Base-by-base conservation (phyloP, 2,888 invertebrate genomes). In the Nomada fucata region DNA sequence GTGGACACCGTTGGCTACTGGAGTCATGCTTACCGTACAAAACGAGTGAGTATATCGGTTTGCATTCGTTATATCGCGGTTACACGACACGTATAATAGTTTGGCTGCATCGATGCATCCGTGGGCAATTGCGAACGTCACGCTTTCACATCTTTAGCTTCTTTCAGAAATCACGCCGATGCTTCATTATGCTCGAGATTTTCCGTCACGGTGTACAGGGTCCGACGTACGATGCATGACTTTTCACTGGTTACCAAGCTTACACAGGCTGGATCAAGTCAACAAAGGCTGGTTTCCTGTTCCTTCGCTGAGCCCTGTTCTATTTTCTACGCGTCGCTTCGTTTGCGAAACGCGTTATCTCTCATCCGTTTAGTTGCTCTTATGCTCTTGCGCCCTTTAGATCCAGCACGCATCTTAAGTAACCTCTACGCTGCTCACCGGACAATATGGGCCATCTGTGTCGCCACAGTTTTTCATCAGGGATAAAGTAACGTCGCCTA, bases 21-120 rank as follows among this genome's bases (percentile, higher is more conserved):
- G 83, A 87, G 85, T 76, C 89, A 91, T 91, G 91, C 88, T 91
- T 79, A 90, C 91, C 90, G 84, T 91, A 83, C 89, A 91, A 77
- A 89, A 87, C 88, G 90, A 91, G 91, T 90, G 88, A 87, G 88
- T 86, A 86, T 75, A 77, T 65, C 76, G 47, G 52, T 84, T 82
- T 73, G 79, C 83, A 83, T 79, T 36, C 36, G 36, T 36, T 36
- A 7, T 36, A 36, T 7, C 36, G 83, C 68, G 74, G 72, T 76
- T 50, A 26, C 42, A 20, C 36, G 26, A 42, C 50, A 36, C 18
- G 15, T 18, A 11, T n/a, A 36, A 65, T 52, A 29, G n/a, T n/a
- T 57, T 18, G 59, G 68, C 23, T 36, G 61, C 63, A 73, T 67
- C 67, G 61, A 52, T 71, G 47, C 63, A 57, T 63, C 55, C n/a